Evolutionary conservation across 2,888 invertebrate species (phyloP).

Genomic region (Philereme vetulata): DNA sequence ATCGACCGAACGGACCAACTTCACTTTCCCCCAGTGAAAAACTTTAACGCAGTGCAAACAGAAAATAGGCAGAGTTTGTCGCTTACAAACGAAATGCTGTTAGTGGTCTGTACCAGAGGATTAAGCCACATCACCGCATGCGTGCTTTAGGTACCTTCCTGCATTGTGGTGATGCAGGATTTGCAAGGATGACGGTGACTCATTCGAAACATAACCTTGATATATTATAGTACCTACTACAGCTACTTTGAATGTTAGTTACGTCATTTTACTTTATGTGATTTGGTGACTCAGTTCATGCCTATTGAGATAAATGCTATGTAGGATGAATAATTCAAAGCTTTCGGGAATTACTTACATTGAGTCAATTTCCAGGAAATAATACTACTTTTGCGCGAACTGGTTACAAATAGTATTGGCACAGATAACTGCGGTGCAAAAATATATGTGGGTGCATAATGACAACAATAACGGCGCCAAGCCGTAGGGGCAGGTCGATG

Average conservation of each 20-base stretch:
- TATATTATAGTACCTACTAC: slow-evolving; percentile 46
- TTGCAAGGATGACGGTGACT: slow-evolving; percentile 51
- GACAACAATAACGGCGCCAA: slow-evolving; percentile 59
- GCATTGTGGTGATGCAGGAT: slow-evolving; percentile 31
- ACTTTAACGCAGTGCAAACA: slow-evolving; percentile 61
- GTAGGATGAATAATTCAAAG: slow-evolving; percentile 55
- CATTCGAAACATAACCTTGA: slow-evolving; percentile 52
- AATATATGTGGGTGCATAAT: slow-evolving; percentile 49
- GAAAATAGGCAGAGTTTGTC: slow-evolving; percentile 51
- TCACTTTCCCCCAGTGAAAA: slow-evolving; percentile 44
- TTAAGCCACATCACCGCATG: slow-evolving; percentile 46
- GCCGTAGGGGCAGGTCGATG: slow-evolving; percentile 68
- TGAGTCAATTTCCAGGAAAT: slow-evolving; percentile 16
- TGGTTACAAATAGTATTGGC: slow-evolving; percentile 6
- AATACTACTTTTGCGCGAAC: slow-evolving; percentile 6
- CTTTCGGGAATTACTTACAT: slow-evolving; percentile 7
- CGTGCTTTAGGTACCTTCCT: slow-evolving; percentile 15
- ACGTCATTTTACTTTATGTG: slow-evolving; percentile 58
- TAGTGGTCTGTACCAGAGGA: slow-evolving; percentile 52
- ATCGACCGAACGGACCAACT: slow-evolving; percentile 47
- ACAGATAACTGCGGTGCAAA: slow-evolving; percentile 24
- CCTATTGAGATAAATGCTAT: slow-evolving; percentile 31
- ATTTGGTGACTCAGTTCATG: slow-evolving; percentile 59
- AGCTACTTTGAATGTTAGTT: slow-evolving; percentile 55
- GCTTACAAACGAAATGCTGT: slow-evolving; percentile 67